These are phyloP conservation scores for Iselma pallidipennis DNA, from an alignment of 2,888 invertebrate species.

Conservation along the genomic window DNA sequence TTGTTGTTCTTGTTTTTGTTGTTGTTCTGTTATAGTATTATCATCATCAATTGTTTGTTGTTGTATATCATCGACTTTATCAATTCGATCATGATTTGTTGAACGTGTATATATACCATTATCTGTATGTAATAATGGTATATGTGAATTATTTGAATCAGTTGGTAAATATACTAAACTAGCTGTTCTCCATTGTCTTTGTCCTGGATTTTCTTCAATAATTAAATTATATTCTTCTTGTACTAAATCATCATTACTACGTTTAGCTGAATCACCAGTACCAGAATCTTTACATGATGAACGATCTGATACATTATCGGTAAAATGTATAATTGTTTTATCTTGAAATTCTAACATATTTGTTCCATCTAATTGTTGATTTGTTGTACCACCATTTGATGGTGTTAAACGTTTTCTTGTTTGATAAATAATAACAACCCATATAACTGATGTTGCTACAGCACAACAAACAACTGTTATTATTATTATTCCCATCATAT, in stretches of 20 bases:
- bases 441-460: conserved; percentile 86
- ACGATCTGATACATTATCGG: conserved; percentile 75
- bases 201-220: conserved; percentile 15
- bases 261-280: conserved; percentile 77
- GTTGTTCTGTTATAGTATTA: neutral
- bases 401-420: conserved; percentile 68
- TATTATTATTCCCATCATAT: conserved; percentile 84
- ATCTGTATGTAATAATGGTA: conserved; percentile 42
- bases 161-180: conserved; percentile 39
- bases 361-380: conserved; percentile 51
- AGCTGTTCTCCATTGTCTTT: conserved; percentile 30
- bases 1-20: too few relatives aligned
- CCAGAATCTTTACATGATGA: conserved; percentile 80
- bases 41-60: neutral
- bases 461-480: conserved; percentile 90
- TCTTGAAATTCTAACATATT: conserved; percentile 41
- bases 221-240: conserved; percentile 49
- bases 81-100: conserved; percentile 50
- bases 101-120: conserved; percentile 37
- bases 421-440: conserved; percentile 90
- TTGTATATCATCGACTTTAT: conserved; percentile 6
- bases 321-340: conserved; percentile 45
- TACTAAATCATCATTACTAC: conserved; percentile 61
- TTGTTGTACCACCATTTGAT: conserved; percentile 55
- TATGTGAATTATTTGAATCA: conserved; percentile 37